These are phyloP conservation scores for Platalea minor DNA, from an alignment of 2,797 vertebrate species.

Conservation along the genomic window DNA sequence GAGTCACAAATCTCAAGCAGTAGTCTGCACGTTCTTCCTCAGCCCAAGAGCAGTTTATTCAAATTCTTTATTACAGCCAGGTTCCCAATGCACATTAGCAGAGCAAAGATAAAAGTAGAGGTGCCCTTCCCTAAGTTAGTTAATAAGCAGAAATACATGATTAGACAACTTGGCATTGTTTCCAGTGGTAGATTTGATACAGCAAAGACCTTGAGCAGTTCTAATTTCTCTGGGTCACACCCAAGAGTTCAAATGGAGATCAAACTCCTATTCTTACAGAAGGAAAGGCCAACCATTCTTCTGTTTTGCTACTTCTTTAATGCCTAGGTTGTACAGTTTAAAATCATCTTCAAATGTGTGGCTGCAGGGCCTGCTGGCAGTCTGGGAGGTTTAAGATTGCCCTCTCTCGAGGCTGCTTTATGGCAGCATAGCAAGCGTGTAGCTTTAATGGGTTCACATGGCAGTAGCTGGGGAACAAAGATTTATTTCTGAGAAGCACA, in stretches of 20 bases:
- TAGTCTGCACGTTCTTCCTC: not conserved
- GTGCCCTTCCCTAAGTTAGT: not conserved
- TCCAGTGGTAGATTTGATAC: not conserved
- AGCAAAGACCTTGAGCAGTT: not conserved
- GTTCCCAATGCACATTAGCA: not conserved
- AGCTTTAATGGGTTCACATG: not conserved
- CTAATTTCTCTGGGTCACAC: not conserved
- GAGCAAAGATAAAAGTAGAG: conserved; percentile 2
- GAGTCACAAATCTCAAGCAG: conserved; percentile 24
- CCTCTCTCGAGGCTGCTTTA: not conserved
- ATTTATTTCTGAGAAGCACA: not conserved
- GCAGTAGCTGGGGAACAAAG: not conserved
- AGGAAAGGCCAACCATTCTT: not conserved
- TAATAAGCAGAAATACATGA: not conserved
- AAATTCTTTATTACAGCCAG: not conserved
- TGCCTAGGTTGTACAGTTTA: not conserved
- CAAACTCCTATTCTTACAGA: not conserved
- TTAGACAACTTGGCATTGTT: not conserved
- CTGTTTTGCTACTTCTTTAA: not conserved
- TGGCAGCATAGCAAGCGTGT: rapidly evolving
- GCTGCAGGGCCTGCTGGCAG: not conserved
- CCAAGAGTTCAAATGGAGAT: not conserved
- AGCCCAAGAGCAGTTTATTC: conserved; percentile 15
- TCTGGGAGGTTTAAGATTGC: not conserved
- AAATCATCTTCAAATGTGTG: not conserved